Evolutionary conservation across 2,797 vertebrate genomes (phyloP).

Genomic region (Crocodylus rhombifer): DNA sequence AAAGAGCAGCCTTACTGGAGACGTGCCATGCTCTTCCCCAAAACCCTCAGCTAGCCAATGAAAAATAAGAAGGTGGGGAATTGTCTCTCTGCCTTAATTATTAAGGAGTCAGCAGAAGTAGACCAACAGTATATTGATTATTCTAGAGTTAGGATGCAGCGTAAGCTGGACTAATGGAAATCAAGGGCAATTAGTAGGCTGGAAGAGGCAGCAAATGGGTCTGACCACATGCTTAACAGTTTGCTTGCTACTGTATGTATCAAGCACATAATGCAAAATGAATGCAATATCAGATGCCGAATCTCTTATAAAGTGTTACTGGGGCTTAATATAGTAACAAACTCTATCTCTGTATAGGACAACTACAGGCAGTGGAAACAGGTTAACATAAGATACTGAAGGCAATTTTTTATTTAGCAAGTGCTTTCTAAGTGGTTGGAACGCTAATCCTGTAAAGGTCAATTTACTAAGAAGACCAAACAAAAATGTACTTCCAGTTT

Average conservation of each 20-base stretch:
- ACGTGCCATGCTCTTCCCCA: background rate
- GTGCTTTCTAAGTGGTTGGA: background rate
- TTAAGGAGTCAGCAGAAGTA: slow-evolving; percentile 2
- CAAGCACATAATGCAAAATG: background rate
- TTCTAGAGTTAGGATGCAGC: slow-evolving; percentile 35
- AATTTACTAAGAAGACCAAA: background rate
- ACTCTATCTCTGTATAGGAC: background rate
- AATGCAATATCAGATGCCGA: background rate
- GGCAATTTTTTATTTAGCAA: background rate
- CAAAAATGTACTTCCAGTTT: background rate
- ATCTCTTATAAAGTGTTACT: background rate
- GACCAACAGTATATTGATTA: slow-evolving; percentile 33
- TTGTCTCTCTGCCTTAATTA: background rate
- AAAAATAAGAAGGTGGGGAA: background rate
- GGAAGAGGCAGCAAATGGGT: slow-evolving; percentile 5
- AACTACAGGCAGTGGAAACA: background rate
- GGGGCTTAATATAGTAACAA: background rate
- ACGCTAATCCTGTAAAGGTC: background rate
- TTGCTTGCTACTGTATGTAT: background rate
- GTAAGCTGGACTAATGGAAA: background rate
- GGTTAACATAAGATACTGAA: background rate
- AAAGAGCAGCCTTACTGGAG: background rate
- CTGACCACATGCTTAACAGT: background rate
- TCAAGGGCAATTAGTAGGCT: background rate
- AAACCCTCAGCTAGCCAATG: background rate